phyloP scores from a whole-genome alignment of 1,140 invertebrate species.

The Tetramorium parvispinum region DNA sequence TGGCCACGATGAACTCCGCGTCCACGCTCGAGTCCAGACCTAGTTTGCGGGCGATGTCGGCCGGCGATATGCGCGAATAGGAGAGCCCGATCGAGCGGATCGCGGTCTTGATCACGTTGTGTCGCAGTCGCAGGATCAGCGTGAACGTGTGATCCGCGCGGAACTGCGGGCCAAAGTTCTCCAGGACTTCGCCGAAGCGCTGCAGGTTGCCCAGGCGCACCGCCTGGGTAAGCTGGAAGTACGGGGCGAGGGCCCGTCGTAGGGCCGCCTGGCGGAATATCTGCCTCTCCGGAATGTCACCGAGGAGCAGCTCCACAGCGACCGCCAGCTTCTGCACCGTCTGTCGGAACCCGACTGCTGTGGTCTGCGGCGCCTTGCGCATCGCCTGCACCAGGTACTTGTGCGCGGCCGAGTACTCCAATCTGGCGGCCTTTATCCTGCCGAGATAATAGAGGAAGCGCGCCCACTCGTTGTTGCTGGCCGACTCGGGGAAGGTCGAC shows the following conservation, averaged over 20 bases:
- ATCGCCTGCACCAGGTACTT: slow-evolving; percentile 97
- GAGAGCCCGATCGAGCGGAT: slow-evolving; percentile 98
- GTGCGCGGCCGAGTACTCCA: slow-evolving; percentile 98
- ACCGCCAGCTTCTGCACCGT: slow-evolving; percentile 98
- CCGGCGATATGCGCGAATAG: slow-evolving; percentile 98
- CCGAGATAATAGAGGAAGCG: slow-evolving; percentile 98
- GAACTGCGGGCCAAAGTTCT: slow-evolving; percentile 95
- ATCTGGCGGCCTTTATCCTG: slow-evolving; percentile 97
- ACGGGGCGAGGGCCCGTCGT: slow-evolving; percentile 95
- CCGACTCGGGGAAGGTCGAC: slow-evolving; percentile 97
- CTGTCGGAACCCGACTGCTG: slow-evolving; percentile 99
- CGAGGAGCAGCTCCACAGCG: slow-evolving; percentile 97
- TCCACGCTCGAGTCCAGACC: slow-evolving; percentile 97
- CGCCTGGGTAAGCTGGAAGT: slow-evolving; percentile 99
- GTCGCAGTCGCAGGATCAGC: slow-evolving; percentile 96
- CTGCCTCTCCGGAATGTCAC: slow-evolving; percentile 98
- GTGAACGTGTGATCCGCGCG: slow-evolving; percentile 97
- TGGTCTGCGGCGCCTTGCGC: slow-evolving; percentile 98
- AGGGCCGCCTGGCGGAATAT: slow-evolving; percentile 95
- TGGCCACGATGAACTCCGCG: slow-evolving; percentile 99
- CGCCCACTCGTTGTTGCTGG: slow-evolving; percentile 99
- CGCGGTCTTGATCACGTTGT: slow-evolving; percentile 99
- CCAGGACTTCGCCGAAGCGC: slow-evolving; percentile 96
- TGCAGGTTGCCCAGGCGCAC: slow-evolving; percentile 97
- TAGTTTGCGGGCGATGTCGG: slow-evolving; percentile 97